Base-by-base conservation (phyloP, 2,888 invertebrate genomes). In the Gibbula magus region DNA sequence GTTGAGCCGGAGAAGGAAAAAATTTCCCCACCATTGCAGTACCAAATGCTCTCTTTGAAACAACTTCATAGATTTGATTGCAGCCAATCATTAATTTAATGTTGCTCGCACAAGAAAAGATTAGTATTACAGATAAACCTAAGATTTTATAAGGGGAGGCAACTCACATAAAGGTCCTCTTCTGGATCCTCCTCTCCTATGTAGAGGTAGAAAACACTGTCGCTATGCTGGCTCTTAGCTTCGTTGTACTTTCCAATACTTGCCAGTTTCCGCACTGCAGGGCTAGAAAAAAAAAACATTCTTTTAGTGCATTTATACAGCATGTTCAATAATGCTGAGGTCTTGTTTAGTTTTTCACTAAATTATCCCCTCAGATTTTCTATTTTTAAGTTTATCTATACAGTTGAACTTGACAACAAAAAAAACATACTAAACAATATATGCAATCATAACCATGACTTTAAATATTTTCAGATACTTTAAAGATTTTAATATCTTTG, bases 171-270 rank as follows among this genome's bases (percentile, higher is more conserved):
- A 7, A 91, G 79, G 80, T 89, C 89, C 75, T 85, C 86, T 67
- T 88, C 79, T 25, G 85, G 83, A 79, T 89, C 88, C 7, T 88
- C 86, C 39, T 95, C 95, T 2, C 98, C 98, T 79, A 97, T 95
- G 93, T 95, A 98, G 91, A 97, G 95, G 93, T 98, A 98, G 94
- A 98, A 97, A 66, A 97, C 94, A 75, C 95, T 95, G 89, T 86
- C 86, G 67, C 80, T 77, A 79, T 96, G 96, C 70, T 95, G 94
- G 82, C 95, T 95, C 91, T 96, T 96, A 10, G 96, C 94, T 91
- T 95, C 95, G 79, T 95, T 95, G 83, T 98, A 95, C 90, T 96
- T 96, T 85, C 97, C 96, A 8, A 95, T 94, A 88, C 95, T 95
- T 18, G 96, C 95, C 18, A 98, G 94, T 89, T 95, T 94, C 90